These are phyloP conservation scores for Notothenia coriiceps DNA, from an alignment of 2,113 vertebrate genomes.

Conservation along the genomic window DNA sequence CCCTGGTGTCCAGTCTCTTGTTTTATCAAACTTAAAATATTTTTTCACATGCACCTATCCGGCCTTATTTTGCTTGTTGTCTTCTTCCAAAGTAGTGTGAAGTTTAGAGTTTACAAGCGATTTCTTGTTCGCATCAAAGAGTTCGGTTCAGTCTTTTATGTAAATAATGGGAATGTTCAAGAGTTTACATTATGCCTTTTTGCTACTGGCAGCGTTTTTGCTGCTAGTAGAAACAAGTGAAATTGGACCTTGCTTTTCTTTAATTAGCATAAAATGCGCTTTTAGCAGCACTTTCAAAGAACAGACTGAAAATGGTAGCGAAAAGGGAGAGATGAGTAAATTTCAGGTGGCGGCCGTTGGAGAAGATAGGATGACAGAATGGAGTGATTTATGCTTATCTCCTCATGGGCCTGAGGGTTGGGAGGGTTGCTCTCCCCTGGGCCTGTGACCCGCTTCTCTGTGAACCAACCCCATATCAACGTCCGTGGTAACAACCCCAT, in stretches of 20 bases:
- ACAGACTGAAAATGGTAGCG: background rate
- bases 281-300: conserved; percentile 40
- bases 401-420: conserved; percentile 2
- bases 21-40: background rate
- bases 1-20: background rate
- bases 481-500: conserved; percentile 41
- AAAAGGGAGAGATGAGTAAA: background rate
- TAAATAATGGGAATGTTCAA: conserved; percentile 19
- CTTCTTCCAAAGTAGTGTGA: conserved; percentile 18
- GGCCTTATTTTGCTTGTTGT: background rate
- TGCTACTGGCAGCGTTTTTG: conserved; percentile 29
- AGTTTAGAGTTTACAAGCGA: conserved; percentile 4
- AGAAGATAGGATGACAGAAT: conserved; percentile 30
- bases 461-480: conserved; percentile 38
- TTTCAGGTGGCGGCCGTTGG: conserved; percentile 2
- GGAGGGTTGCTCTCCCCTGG: conserved; percentile 43
- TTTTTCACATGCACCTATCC: conserved; percentile 1
- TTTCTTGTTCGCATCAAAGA: background rate
- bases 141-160: background rate
- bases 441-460: conserved; percentile 65
- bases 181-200: conserved; percentile 32
- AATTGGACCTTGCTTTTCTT: conserved; percentile 51
- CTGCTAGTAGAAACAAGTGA: conserved; percentile 3
- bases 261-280: conserved; percentile 36
- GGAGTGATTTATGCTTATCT: conserved; percentile 45